Evolutionary conservation across 2,888 invertebrate genomes (phyloP), one percentile per base, ranked within the genome.

Genomic region (Choreutis nemorana): DNA sequence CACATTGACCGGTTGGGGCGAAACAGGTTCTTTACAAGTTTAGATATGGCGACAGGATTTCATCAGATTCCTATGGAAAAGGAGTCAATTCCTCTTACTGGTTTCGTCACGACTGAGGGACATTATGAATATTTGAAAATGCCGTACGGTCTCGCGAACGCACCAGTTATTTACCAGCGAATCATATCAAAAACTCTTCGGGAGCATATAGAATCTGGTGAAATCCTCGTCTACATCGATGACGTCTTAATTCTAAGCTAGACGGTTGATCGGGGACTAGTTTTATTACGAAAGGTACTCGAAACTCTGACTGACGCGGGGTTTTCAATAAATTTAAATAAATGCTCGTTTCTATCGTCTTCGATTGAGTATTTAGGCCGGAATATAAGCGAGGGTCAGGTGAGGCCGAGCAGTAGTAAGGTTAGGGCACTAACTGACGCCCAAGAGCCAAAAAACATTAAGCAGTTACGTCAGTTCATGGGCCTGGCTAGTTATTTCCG

Each of bases 311-410:
- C 43, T 3, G 6, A 20, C 1, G 38, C 43, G 0, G 41, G 43
- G 1, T 41, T 43, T 30, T 43, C 37, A 0, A 31, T 44, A 1
- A 42, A 42, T 8, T 9, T 44, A 1, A 24, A 22, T 4, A 44
- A 41, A 14, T 42, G 44, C 9, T 22, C 36, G 1, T 44, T 42
- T 22, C 16, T 44, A 4, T 16, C 18, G 1, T 28, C 29, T 0
- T 35, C 39, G 16, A 26, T 44, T 1, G 39, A 44, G 10, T 44
- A 42, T 13, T 30, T 44, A 26, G 40, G 42, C 1, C 9, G n/a
- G n/a, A n/a, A n/a, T n/a, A n/a, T n/a, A n/a, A n/a, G n/a, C n/a
- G n/a, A n/a, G n/a, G n/a, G n/a, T n/a, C n/a, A n/a, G n/a, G n/a
- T n/a, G n/a, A n/a, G n/a, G n/a, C n/a, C n/a, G n/a, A n/a, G n/a